phyloP scores from a whole-genome alignment of 2,797 vertebrate species.

The Hemitrygon akajei region DNA sequence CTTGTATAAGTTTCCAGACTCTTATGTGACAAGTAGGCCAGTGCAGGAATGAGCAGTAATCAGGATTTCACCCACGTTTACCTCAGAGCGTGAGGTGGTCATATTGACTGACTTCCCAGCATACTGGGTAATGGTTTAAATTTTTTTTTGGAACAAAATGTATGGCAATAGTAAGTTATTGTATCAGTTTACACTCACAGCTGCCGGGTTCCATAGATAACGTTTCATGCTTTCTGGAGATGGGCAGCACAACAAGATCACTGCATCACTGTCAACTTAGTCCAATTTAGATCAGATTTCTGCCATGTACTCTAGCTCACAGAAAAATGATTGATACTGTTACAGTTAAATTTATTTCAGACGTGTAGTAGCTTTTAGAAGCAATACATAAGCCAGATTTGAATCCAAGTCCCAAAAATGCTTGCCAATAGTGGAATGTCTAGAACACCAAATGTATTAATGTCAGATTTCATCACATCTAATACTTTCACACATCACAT shows the following conservation, averaged over 20 bases:
- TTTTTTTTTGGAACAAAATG: not conserved
- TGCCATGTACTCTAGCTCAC: not conserved
- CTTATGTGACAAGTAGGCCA: not conserved
- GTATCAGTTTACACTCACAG: not conserved
- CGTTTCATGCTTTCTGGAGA: not conserved
- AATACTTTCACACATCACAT: constrained; percentile 6
- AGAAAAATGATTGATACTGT: not conserved
- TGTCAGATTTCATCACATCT: constrained; percentile 9
- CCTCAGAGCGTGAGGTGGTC: too few relatives aligned
- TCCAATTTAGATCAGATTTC: not conserved
- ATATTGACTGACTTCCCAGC: not conserved
- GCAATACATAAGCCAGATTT: not conserved
- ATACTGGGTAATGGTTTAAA: not conserved
- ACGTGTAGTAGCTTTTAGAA: not conserved
- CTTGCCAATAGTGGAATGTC: not conserved
- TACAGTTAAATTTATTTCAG: not conserved
- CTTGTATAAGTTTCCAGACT: not conserved
- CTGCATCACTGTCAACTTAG: not conserved
- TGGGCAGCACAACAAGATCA: not conserved
- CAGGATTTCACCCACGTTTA: not conserved
- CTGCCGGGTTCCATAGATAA: not conserved
- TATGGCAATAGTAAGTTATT: not conserved
- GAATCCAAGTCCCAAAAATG: not conserved
- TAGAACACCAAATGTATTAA: not conserved
- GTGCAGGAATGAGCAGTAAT: not conserved